Conservation (phyloP, 1,140 invertebrate genomes). For the Musca domestica region DNA sequence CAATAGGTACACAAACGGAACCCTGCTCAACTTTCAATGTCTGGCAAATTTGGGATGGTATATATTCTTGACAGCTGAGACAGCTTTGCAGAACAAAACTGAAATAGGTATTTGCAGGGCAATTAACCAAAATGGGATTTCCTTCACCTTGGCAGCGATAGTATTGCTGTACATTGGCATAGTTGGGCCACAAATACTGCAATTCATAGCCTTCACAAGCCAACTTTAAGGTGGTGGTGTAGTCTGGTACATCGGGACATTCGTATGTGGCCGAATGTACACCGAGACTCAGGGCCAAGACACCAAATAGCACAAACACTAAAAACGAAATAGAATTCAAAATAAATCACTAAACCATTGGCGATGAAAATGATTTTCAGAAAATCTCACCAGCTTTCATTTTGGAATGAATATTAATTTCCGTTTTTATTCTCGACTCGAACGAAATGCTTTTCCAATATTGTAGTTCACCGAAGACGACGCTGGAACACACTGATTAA, state of each 20-base stretch:
- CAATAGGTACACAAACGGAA: not conserved
- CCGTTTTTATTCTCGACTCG: not conserved
- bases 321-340: not conserved
- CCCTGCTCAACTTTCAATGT: not conserved
- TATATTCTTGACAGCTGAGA: not conserved
- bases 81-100: slow-evolving; percentile 13
- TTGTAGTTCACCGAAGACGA: slow-evolving; percentile 5
- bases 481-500: not conserved
- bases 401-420: not conserved
- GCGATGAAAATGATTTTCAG: not conserved
- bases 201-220: slow-evolving; percentile 4
- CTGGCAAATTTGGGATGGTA: not conserved
- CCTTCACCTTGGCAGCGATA: not conserved
- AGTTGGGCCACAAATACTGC: slow-evolving; percentile 19
- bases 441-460: too few relatives aligned
- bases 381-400: not conserved
- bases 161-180: slow-evolving; percentile 1
- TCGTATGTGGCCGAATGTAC: not conserved
- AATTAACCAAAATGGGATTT: not conserved
- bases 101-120: slow-evolving; percentile 7
- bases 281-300: not conserved
- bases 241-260: not conserved
- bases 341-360: not conserved
- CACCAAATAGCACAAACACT: not conserved
- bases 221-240: not conserved